Conservation (phyloP, 1,140 invertebrate species). For the Cyrtorhinus lividipennis region DNA sequence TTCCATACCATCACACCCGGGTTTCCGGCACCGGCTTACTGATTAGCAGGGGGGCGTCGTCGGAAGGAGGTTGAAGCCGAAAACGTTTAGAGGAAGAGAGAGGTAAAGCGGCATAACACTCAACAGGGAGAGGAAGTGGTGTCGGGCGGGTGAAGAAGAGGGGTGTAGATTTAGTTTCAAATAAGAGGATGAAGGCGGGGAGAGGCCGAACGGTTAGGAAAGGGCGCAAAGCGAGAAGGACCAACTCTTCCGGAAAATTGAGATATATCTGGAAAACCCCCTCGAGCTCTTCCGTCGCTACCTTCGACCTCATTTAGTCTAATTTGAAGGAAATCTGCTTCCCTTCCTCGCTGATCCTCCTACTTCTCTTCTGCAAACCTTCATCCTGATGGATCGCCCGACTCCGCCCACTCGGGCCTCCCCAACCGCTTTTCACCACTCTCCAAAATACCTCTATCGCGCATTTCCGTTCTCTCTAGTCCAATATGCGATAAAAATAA, state of each 20-base stretch:
- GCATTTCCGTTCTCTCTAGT: background rate
- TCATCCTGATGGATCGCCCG: background rate
- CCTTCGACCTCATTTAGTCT: slow-evolving; percentile 8
- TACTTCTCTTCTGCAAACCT: background rate
- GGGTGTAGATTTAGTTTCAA: background rate
- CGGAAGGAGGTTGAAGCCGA: too few species aligned
- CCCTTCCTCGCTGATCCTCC: background rate
- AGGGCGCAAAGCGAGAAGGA: background rate
- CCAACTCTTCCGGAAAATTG: slow-evolving; percentile 2
- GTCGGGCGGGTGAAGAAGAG: background rate
- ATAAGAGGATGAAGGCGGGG: background rate
- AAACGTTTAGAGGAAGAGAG: too few species aligned
- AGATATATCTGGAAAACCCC: slow-evolving; percentile 2
- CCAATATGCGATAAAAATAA: background rate
- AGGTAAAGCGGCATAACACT: too few species aligned
- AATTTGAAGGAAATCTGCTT: slow-evolving; percentile 3
- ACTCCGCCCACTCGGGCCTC: background rate
- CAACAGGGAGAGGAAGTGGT: too few species aligned
- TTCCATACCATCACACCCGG: too few species aligned
- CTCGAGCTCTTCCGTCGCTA: background rate
- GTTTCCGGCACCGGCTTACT: too few species aligned
- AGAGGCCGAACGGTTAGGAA: background rate
- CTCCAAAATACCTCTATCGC: background rate
- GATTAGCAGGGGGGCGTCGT: too few species aligned
- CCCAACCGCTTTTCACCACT: background rate